phyloP scores from a whole-genome alignment of 2,113 vertebrate genomes.

The Todiramphus chloris region DNA sequence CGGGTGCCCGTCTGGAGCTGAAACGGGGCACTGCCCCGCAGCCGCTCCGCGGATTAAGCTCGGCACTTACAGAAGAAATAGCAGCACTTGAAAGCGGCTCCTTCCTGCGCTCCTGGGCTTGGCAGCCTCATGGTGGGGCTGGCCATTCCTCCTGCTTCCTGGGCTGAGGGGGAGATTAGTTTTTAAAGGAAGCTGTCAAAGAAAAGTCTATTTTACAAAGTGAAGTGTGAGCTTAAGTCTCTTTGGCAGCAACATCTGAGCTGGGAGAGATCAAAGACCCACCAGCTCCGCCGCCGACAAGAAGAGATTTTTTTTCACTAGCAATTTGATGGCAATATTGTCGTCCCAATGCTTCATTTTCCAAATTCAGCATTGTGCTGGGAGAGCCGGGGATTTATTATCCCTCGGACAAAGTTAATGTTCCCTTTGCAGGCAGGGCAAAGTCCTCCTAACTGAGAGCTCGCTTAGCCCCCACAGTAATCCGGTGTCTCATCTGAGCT shows the following conservation, averaged over 20 bases:
- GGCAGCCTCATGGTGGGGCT: not conserved
- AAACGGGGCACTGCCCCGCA: fast-evolving
- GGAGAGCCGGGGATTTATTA: not conserved
- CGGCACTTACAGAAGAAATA: not conserved
- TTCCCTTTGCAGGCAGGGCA: not conserved
- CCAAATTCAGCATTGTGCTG: not conserved
- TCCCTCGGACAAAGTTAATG: not conserved
- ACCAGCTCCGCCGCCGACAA: not conserved
- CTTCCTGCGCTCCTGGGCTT: not conserved
- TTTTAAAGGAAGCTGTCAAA: constrained; percentile 35
- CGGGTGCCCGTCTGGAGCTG: fast-evolving
- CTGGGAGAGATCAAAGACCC: constrained; percentile 55
- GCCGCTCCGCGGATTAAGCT: fast-evolving
- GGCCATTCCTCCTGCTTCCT: not conserved
- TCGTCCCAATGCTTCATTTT: not conserved
- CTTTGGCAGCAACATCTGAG: constrained; percentile 43
- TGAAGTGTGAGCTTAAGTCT: constrained; percentile 52
- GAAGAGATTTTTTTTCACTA: constrained; percentile 7
- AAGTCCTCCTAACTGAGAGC: not conserved
- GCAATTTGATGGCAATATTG: not conserved
- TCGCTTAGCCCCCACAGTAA: not conserved
- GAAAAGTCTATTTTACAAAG: constrained; percentile 45
- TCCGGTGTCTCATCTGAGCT: not conserved
- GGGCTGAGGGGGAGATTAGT: constrained; percentile 32
- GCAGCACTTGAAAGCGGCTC: not conserved